Conservation (phyloP, 2,113 vertebrate genomes). For the Microcebus lehilahytsara region DNA sequence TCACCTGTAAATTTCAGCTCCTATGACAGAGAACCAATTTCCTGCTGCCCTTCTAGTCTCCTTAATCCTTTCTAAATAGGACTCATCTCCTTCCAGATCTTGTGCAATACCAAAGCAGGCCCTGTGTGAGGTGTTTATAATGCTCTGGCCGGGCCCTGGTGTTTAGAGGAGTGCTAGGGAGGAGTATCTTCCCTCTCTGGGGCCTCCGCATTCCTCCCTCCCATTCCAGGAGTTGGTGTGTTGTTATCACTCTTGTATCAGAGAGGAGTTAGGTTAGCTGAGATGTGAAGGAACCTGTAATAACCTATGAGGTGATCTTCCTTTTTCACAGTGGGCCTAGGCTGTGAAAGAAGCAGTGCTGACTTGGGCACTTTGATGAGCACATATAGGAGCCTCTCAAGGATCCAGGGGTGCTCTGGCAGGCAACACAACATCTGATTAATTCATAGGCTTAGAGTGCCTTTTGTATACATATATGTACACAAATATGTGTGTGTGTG, state of each 20-base stretch:
- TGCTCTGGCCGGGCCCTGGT: not conserved
- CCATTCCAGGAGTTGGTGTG: not conserved
- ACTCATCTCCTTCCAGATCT: not conserved
- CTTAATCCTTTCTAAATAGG: not conserved
- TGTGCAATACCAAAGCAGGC: not conserved
- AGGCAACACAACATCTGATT: not conserved
- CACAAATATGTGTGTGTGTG: too few relatives aligned
- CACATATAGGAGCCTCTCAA: not conserved
- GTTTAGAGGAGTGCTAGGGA: not conserved
- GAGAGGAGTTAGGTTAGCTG: not conserved
- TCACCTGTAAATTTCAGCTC: not conserved
- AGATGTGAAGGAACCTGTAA: not conserved
- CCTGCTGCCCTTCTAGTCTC: not conserved
- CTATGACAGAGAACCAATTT: not conserved
- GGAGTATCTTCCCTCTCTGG: not conserved
- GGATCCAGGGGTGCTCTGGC: not conserved
- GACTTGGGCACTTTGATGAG: not conserved
- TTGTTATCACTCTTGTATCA: slow-evolving; percentile 5
- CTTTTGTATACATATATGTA: not conserved
- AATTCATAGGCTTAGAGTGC: not conserved
- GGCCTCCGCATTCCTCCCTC: not conserved
- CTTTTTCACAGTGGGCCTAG: not conserved
- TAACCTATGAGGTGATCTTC: not conserved
- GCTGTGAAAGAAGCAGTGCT: not conserved
- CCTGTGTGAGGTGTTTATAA: not conserved